These are phyloP conservation scores for Plecotus auritus DNA, from an alignment of 2,113 vertebrate genomes.

Conservation along the genomic window DNA sequence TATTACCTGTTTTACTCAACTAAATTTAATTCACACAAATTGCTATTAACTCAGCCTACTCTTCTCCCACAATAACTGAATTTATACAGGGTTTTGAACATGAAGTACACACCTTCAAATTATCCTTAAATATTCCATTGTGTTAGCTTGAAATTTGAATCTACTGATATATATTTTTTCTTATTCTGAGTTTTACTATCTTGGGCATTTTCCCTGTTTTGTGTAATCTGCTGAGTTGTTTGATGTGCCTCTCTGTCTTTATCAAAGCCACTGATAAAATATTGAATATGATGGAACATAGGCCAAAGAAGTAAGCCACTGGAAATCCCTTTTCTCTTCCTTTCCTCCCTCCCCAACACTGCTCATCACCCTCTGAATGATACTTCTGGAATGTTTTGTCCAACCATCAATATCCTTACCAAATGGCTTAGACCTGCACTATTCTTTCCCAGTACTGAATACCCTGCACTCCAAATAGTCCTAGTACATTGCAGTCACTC, in stretches of 20 bases:
- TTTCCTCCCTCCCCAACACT: background rate
- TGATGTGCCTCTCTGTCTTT: background rate
- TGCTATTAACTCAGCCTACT: background rate
- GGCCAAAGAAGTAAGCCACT: background rate
- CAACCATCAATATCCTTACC: background rate
- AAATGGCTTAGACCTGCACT: background rate
- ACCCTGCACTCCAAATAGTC: background rate
- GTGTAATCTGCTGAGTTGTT: background rate
- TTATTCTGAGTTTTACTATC: background rate
- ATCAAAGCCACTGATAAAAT: background rate
- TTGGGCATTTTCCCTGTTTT: background rate
- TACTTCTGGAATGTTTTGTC: background rate
- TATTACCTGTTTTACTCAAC: background rate
- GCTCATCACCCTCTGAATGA: background rate
- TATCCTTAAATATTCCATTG: background rate
- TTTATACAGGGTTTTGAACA: background rate
- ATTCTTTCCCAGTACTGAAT: background rate
- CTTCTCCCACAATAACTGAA: background rate
- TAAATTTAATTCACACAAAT: background rate
- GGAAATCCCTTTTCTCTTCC: background rate
- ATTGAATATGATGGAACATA: background rate
- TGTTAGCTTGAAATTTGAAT: background rate
- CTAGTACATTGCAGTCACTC: background rate
- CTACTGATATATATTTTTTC: background rate
- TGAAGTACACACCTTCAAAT: background rate